Conservation (phyloP, 2,113 vertebrate species). For the Ornithorhynchus anatinus region DNA sequence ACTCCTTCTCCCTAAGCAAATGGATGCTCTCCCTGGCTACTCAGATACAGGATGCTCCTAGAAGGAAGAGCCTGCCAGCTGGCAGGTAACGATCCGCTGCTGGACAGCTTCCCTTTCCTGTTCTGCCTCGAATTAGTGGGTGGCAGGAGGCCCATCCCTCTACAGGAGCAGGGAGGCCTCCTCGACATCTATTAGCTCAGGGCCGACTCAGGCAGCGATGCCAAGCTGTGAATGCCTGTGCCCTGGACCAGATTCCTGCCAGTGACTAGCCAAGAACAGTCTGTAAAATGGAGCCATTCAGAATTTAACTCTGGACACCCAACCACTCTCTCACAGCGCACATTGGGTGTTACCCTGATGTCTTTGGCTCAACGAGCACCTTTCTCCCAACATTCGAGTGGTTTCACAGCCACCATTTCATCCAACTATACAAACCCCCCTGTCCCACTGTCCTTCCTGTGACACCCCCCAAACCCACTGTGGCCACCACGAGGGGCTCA, state of each 20-base stretch:
- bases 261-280: constrained; percentile 34
- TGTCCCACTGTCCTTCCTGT: too few relatives aligned
- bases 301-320: constrained; percentile 18
- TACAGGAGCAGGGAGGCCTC: constrained; percentile 12
- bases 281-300: constrained; percentile 8
- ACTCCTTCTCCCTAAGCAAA: constrained; percentile 14
- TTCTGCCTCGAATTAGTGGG: constrained; percentile 57
- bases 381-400: too few relatives aligned
- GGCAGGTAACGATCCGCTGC: constrained; percentile 21
- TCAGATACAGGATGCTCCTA: neutral
- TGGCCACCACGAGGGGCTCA: too few relatives aligned
- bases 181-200: constrained; percentile 52
- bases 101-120: constrained; percentile 20
- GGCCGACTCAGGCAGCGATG: constrained; percentile 8
- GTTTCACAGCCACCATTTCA: too few relatives aligned
- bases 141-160: constrained; percentile 47
- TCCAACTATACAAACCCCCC: too few relatives aligned
- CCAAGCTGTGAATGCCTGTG: constrained; percentile 39
- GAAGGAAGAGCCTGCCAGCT: constrained; percentile 36
- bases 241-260: constrained; percentile 22
- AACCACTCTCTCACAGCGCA: neutral
- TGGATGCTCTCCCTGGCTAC: constrained; percentile 44
- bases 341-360: neutral
- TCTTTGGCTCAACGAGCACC: neutral
- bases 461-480: too few relatives aligned